Evolutionary conservation across 2,797 vertebrate species (phyloP).

Genomic region (Scarus forsteni): DNA sequence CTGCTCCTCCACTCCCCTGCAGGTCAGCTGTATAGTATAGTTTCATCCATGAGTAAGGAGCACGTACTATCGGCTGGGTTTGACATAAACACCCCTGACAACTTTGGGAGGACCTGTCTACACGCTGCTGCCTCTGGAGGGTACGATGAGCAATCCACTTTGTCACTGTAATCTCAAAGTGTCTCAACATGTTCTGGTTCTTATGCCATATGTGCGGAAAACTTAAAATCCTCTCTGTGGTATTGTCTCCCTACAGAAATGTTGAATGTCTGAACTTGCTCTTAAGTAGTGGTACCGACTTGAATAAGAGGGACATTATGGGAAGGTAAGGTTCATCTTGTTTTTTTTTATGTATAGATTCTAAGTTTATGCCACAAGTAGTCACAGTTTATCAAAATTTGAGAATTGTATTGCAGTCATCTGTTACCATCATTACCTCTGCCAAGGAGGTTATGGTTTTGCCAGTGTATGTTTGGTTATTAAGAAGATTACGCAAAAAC

Average conservation of each 20-base stretch:
- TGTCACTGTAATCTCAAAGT: conserved; percentile 1
- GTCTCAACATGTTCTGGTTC: neutral
- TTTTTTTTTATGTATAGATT: neutral
- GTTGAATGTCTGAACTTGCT: conserved; percentile 99
- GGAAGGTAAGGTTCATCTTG: conserved; percentile 88
- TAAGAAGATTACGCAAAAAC: no score
- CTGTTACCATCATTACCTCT: no score
- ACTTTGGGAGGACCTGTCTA: conserved; percentile 97
- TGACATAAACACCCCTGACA: conserved; percentile 97
- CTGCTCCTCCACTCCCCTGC: neutral
- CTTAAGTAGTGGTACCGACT: conserved; percentile 95
- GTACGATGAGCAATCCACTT: conserved; percentile 73
- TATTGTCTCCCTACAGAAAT: conserved; percentile 82
- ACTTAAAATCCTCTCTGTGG: conserved; percentile 6
- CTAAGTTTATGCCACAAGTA: no score
- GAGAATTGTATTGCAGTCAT: no score
- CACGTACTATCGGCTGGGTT: conserved; percentile 96
- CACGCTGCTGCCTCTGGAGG: conserved; percentile 98
- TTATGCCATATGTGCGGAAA: neutral
- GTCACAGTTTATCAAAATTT: no score
- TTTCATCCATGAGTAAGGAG: conserved; percentile 98
- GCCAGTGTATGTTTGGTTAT: no score
- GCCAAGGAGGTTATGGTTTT: no score
- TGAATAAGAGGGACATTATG: conserved; percentile 95
- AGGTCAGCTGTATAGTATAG: conserved; percentile 99